Conservation (phyloP, 64 coral and sea anemone species). For the Porites lutea region DNA sequence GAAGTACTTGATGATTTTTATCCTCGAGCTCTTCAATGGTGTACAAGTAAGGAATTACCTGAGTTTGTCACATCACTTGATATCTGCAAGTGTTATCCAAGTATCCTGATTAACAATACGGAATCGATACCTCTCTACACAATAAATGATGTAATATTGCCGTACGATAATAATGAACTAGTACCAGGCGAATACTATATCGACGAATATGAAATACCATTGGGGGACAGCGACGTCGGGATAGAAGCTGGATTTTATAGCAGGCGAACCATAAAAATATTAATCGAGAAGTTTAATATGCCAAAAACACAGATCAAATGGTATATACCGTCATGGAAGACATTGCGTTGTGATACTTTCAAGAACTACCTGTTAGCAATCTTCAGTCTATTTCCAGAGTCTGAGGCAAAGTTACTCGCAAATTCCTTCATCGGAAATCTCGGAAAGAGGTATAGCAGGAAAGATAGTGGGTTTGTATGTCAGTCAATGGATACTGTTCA, state of each 20-base stretch:
- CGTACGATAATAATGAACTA: not conserved
- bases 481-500: not conserved
- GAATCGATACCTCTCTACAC: not conserved
- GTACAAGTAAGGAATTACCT: not conserved
- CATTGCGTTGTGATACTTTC: constrained; percentile 38
- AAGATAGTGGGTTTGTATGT: not conserved
- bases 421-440: constrained; percentile 36
- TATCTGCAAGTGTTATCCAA: not conserved
- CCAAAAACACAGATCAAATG: not conserved
- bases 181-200: not conserved
- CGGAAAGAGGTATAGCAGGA: constrained; percentile 22
- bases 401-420: not conserved
- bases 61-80: not conserved
- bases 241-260: not conserved
- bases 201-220: not conserved
- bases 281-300: not conserved
- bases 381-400: not conserved
- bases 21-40: not conserved
- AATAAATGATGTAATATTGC: not conserved
- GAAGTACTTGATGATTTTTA: no score
- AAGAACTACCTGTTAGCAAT: not conserved
- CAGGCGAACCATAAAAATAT: not conserved
- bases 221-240: not conserved
- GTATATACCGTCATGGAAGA: not conserved
- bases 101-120: not conserved